Evolutionary conservation across 2,797 vertebrate species (phyloP).

Genomic region (Synanceia verrucosa): DNA sequence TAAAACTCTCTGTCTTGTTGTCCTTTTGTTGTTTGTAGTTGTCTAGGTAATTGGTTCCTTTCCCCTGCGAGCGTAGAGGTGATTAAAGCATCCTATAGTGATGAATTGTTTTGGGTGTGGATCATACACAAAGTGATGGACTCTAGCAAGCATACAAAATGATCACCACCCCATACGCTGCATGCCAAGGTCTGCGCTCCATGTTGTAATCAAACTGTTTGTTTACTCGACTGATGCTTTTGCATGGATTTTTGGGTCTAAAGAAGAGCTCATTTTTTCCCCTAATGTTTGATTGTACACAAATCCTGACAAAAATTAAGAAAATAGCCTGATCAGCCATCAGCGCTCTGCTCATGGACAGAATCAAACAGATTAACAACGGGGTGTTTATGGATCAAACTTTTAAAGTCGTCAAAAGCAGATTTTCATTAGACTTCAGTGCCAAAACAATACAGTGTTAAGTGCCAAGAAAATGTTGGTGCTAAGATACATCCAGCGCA

Average conservation of each 20-base stretch:
- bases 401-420: background rate
- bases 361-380: slow-evolving; percentile 9
- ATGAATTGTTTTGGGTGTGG: slow-evolving; percentile 31
- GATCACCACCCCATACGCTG: slow-evolving; percentile 24
- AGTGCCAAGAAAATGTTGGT: background rate
- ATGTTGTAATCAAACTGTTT: slow-evolving; percentile 70
- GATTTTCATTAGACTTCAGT: background rate
- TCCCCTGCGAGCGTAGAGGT: background rate
- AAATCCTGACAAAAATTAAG: slow-evolving; percentile 58
- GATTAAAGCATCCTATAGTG: slow-evolving; percentile 19
- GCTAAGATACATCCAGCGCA: background rate
- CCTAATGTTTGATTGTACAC: slow-evolving; percentile 46
- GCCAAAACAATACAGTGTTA: background rate
- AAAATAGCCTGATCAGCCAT: slow-evolving; percentile 48
- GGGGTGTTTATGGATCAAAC: slow-evolving; percentile 16
- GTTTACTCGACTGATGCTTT: slow-evolving; percentile 72
- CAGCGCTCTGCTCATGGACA: background rate
- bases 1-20: slow-evolving; percentile 29
- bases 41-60: slow-evolving; percentile 41
- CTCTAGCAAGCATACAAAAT: background rate
- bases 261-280: slow-evolving; percentile 36
- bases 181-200: slow-evolving; percentile 45
- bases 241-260: slow-evolving; percentile 50
- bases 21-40: slow-evolving; percentile 48
- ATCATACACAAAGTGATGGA: slow-evolving; percentile 28